phyloP scores from a whole-genome alignment of 1,140 invertebrate species.

The Aphis gossypii region DNA sequence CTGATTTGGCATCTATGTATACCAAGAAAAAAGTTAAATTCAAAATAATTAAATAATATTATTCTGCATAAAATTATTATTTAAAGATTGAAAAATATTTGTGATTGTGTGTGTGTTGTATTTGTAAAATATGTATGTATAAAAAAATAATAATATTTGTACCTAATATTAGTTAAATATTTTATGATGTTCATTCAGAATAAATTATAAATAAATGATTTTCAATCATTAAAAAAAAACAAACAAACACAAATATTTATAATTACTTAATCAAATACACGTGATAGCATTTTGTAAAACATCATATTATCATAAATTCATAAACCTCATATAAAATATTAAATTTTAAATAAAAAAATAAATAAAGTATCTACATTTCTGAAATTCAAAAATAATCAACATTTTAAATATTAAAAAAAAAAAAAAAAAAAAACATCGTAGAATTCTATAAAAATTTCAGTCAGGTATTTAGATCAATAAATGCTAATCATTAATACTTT shows the following conservation, averaged over 20 bases:
- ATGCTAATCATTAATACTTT: neutral
- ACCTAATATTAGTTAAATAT: neutral
- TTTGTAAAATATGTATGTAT: neutral
- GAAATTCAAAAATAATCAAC: neutral
- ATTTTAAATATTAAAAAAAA: neutral
- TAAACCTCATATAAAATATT: neutral
- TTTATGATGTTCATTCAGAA: neutral
- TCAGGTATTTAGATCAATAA: neutral
- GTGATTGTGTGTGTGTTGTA: neutral
- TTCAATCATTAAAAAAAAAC: neutral
- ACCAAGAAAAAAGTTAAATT: neutral
- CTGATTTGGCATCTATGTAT: constrained; percentile 37
- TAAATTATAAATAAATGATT: neutral
- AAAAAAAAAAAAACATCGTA: neutral
- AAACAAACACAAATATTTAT: neutral
- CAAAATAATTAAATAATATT: neutral
- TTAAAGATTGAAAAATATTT: neutral
- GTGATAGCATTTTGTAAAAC: neutral
- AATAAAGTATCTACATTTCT: neutral
- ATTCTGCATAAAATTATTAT: neutral
- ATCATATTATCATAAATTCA: neutral
- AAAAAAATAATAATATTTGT: too few relatives aligned
- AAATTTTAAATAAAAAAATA: neutral
- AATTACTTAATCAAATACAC: neutral
- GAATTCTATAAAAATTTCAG: neutral